Percentiles rank a stretch among this genome's conserved stretches.
These are phyloP conservation scores for Psammodynastes pulverulentus DNA, from an alignment of 2,113 vertebrate species.

Conservation along the genomic window DNA sequence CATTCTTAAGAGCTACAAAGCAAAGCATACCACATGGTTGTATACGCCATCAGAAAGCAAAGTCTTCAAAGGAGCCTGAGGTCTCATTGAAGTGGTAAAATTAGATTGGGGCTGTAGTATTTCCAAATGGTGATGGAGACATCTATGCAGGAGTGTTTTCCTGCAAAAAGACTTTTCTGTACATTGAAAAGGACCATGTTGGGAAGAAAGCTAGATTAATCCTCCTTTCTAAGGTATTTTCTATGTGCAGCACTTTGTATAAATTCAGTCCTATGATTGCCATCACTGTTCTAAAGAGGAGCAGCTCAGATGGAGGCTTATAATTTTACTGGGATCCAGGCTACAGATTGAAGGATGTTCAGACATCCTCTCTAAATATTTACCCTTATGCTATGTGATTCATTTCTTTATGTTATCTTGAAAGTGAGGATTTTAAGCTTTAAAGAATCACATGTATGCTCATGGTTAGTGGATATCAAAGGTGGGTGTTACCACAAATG, in stretches of 20 bases:
- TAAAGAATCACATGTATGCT: not conserved
- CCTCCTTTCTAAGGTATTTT: not conserved
- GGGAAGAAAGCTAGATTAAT: not conserved
- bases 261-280: not conserved
- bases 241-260: not conserved
- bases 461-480: not conserved
- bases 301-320: not conserved
- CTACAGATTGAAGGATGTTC: not conserved
- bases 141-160: not conserved
- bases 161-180: not conserved
- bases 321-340: not conserved
- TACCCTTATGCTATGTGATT: not conserved
- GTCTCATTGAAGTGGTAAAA: conserved; percentile 9
- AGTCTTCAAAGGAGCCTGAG: not conserved
- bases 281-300: not conserved
- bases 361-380: not conserved
- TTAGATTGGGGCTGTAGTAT: not conserved
- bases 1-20: not conserved
- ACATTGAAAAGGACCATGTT: not conserved
- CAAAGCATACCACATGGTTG: not conserved
- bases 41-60: not conserved
- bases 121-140: not conserved
- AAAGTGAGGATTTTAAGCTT: not conserved
- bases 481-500: not conserved
- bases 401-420: conserved; percentile 5